Conservation (phyloP, 2,113 vertebrate genomes). For the Arothron firmamentum region DNA sequence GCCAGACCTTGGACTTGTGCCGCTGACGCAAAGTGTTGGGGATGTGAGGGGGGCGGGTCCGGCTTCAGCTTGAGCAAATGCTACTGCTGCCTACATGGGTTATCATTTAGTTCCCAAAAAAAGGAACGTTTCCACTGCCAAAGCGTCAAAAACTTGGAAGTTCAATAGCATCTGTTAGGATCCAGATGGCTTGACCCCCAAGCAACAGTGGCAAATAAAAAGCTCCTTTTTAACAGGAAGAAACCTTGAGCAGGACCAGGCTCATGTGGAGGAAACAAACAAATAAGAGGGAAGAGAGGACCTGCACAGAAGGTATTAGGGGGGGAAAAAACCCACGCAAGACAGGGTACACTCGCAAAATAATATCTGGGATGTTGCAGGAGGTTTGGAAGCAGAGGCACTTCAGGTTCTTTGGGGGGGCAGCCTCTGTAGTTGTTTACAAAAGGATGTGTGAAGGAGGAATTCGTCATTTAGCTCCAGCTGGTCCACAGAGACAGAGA, state of each 20-base stretch:
- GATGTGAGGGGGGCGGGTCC: constrained; percentile 2
- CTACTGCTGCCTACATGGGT: no score
- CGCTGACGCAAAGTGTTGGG: constrained; percentile 6
- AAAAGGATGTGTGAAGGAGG: constrained; percentile 42
- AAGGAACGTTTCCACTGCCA: background rate
- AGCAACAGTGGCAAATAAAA: no score
- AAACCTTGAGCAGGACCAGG: no score
- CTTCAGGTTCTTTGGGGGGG: constrained; percentile 20
- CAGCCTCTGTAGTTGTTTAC: constrained; percentile 32
- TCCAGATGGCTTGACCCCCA: no score
- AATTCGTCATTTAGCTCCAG: constrained; percentile 58
- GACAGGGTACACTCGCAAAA: background rate
- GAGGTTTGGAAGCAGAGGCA: background rate
- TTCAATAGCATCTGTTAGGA: no score
- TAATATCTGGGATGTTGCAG: constrained; percentile 18
- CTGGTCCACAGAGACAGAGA: constrained; percentile 50
- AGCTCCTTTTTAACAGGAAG: no score
- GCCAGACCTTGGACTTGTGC: constrained; percentile 25
- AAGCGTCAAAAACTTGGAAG: no score
- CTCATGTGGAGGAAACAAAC: background rate
- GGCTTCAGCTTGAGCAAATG: no score
- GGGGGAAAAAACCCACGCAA: background rate
- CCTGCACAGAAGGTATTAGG: no score
- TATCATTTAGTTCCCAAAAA: no score
- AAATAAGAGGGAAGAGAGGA: background rate